Conservation (phyloP, 2,888 invertebrate species). For the Mellilla xanthometata region DNA sequence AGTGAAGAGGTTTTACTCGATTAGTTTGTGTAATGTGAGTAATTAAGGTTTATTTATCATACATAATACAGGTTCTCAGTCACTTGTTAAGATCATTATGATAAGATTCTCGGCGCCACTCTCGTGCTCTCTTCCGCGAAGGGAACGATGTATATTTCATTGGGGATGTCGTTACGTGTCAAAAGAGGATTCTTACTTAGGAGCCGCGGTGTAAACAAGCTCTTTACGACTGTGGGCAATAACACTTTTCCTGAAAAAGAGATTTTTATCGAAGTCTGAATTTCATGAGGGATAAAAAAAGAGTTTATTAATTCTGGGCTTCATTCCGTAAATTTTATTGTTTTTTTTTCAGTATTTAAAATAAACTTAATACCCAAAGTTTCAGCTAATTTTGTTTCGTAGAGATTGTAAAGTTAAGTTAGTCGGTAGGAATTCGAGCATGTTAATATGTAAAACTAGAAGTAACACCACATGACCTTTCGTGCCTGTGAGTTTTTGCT, state of each 20-base stretch:
- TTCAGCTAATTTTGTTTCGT: constrained; percentile 1
- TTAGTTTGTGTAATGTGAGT: constrained; percentile 7
- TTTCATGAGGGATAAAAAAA: not conserved
- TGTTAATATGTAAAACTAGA: not conserved
- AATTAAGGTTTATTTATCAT: constrained; percentile 22
- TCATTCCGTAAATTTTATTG: no score
- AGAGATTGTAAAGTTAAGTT: constrained; percentile 8
- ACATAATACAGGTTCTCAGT: not conserved
- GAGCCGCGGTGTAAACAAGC: constrained; percentile 7
- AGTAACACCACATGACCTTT: not conserved
- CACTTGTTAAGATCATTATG: constrained; percentile 10
- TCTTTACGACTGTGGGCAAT: not conserved
- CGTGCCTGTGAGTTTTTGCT: constrained; percentile 5
- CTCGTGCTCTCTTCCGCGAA: not conserved
- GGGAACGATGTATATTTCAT: constrained; percentile 8
- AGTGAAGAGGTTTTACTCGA: constrained; percentile 28
- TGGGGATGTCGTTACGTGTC: constrained; percentile 6
- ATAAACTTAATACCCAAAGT: not conserved
- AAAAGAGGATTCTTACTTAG: constrained; percentile 8
- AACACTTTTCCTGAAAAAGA: constrained; percentile 1
- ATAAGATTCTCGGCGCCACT: constrained; percentile 5
- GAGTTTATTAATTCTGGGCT: no score
- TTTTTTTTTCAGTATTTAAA: not conserved
- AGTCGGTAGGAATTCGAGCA: constrained; percentile 1
- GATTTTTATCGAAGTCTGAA: not conserved